phyloP scores from a whole-genome alignment of 1,140 invertebrate genomes.

The Aphaenogaster floridana region DNA sequence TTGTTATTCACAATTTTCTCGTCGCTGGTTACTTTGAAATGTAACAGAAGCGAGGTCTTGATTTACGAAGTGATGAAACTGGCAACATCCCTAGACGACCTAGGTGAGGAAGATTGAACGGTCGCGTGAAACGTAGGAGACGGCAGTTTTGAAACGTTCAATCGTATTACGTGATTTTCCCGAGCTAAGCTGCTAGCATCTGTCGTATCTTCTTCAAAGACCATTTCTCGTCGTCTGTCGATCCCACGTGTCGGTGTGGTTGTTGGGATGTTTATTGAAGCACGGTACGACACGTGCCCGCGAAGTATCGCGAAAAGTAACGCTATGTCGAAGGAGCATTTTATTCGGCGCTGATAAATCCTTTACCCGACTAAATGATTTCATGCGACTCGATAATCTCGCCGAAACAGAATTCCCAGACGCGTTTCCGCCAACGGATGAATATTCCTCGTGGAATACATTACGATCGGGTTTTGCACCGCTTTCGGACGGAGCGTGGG shows the following conservation, averaged over 20 bases:
- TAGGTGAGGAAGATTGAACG: neutral
- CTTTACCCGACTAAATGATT: conserved; percentile 4
- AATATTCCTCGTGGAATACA: neutral
- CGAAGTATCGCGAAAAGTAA: conserved; percentile 1
- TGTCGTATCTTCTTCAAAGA: conserved; percentile 2
- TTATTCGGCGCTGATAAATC: conserved; percentile 29
- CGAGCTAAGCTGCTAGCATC: neutral
- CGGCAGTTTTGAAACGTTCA: conserved; percentile 10
- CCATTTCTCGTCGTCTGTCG: conserved; percentile 32
- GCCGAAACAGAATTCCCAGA: conserved; percentile 7
- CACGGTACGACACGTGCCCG: neutral
- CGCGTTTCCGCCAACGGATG: neutral
- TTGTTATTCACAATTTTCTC: neutral
- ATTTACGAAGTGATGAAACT: neutral
- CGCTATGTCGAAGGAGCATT: neutral
- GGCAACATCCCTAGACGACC: neutral
- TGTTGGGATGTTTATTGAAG: neutral
- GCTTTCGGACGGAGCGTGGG: neutral
- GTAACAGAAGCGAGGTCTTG: neutral
- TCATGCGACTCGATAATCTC: conserved; percentile 29
- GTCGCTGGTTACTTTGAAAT: neutral
- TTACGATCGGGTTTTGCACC: neutral
- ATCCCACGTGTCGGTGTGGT: neutral
- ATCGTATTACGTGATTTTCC: neutral
- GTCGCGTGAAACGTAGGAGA: neutral